Evolutionary conservation across 2,113 vertebrate species (phyloP), one percentile per base, ranked within the genome.

Genomic region (Pterophyllum scalare): DNA sequence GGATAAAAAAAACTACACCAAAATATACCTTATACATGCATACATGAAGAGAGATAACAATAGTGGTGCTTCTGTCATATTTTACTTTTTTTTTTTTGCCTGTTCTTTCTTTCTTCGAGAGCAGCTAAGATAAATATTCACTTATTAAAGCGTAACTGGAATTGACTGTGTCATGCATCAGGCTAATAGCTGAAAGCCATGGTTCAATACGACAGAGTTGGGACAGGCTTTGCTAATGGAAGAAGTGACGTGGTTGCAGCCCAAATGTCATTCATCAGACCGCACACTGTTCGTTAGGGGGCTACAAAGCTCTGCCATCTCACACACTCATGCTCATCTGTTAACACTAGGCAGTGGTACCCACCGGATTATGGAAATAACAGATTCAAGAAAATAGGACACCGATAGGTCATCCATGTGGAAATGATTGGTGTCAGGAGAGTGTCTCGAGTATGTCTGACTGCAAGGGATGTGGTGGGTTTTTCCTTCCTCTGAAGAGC

Each of bases 111-210:
- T 75, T 91, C 81, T 92, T 86, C 76, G 43, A 77, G 75, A 92
- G 90, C 83, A 59, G 84, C 92, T 86, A 96, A 96, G 96, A 96
- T 96, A 97, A 97, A 97, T 97, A 96, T 97, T 97, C 96, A 96
- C 97, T 98, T 97, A 97, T 97, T 97, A 98, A 97, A 96, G 93
- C 95, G 96, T 97, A 98, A 98, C 97, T 97, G 94, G 95, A 97
- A 98, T 98, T 97, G 97, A 98, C 97, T 96, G 93, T 97, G 97
- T 97, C 97, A 96, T 97, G 97, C 97, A 97, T 98, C 97, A 98
- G 96, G 96, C 95, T 98, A 98, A 98, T 97, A 97, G 97, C 97
- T 95, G 94, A 93, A 95, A 97, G 96, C 91, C 90, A 96, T 87
- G 96, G 98, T 98, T 99, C 97, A 97, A 98, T 99, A 98, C 96